Conservation (phyloP, 1,140 invertebrate species). For the Nomia melanderi region DNA sequence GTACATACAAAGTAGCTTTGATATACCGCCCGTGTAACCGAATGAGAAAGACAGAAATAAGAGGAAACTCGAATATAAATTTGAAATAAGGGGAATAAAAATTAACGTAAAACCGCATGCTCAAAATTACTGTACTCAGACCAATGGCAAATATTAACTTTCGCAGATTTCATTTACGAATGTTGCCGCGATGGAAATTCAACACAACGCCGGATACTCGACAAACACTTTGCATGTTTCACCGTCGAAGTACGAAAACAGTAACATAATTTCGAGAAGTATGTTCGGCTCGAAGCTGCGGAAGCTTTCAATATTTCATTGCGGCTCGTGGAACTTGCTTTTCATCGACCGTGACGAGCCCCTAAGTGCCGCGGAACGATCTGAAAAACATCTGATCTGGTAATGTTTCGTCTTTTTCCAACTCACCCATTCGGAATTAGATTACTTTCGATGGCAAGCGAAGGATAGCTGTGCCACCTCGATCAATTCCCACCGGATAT, state of each 20-base stretch:
- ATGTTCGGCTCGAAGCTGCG: neutral
- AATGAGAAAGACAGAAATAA: no score
- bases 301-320: conserved; percentile 39
- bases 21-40: no score
- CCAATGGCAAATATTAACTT: no score
- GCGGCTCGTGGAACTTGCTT: conserved; percentile 37
- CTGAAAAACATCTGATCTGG: conserved; percentile 39
- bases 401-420: conserved; percentile 45
- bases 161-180: no score
- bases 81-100: no score
- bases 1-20: no score
- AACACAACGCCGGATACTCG: neutral
- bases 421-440: conserved; percentile 44
- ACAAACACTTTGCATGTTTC: neutral
- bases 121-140: no score
- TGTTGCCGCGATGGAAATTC: neutral
- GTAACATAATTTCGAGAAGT: neutral
- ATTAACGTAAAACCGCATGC: no score
- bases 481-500: conserved; percentile 36
- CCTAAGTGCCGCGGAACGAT: conserved; percentile 24
- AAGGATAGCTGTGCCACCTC: conserved; percentile 10
- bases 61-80: no score
- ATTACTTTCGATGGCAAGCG: conserved; percentile 47
- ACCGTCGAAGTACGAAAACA: neutral
- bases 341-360: conserved; percentile 24